Evolutionary conservation across 2,113 vertebrate genomes (phyloP).

Genomic region (Ranitomeya imitator): DNA sequence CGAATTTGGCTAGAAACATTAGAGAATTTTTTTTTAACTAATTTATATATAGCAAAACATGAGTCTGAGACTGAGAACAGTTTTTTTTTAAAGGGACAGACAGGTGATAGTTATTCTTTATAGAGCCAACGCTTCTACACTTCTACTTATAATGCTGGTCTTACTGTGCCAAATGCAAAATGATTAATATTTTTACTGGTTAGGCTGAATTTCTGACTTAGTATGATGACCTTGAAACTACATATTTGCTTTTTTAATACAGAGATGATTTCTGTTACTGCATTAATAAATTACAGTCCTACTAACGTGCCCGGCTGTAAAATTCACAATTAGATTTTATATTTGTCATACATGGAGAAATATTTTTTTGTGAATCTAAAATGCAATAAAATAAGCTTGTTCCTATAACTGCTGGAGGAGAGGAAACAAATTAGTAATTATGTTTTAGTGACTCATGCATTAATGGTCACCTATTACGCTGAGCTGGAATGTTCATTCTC

Average conservation of each 20-base stretch:
- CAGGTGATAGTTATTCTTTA: too few species aligned
- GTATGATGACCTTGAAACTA: background rate
- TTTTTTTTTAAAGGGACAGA: too few species aligned
- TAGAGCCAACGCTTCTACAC: too few species aligned
- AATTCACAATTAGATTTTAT: background rate
- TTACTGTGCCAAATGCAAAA: background rate
- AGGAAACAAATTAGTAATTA: background rate
- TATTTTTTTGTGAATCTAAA: background rate
- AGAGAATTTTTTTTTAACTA: too few species aligned
- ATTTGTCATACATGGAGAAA: background rate
- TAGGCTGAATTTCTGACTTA: background rate
- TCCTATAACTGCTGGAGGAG: background rate
- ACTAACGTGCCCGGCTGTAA: background rate
- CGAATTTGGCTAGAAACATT: too few species aligned
- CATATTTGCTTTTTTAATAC: background rate
- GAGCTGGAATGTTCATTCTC: background rate
- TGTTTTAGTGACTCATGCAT: background rate
- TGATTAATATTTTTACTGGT: background rate
- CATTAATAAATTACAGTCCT: background rate
- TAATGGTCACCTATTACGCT: background rate
- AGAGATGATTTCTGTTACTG: background rate
- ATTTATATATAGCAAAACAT: too few species aligned
- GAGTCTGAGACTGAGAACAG: too few species aligned
- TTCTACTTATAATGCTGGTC: too few species aligned
- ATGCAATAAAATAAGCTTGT: background rate